A percentile compares a stretch with the other conserved stretches of the same genome.
phyloP scores from a whole-genome alignment of 2,888 invertebrate species.

The Drosophila prostipennis region DNA sequence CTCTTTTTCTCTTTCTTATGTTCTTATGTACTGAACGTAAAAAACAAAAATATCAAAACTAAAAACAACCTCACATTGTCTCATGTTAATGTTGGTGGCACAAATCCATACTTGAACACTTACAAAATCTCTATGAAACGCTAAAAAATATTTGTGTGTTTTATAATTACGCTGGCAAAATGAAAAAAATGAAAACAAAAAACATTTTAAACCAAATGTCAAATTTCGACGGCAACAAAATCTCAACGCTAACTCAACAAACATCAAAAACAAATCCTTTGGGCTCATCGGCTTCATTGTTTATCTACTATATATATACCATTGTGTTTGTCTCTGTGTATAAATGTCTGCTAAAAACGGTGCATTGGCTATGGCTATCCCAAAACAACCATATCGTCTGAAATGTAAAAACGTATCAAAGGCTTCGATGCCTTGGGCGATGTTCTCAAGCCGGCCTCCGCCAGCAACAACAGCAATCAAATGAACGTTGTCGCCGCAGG shows the following conservation, averaged over 20 bases:
- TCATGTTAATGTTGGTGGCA: constrained; percentile 81
- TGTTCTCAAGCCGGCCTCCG: constrained; percentile 87
- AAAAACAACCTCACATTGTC: constrained; percentile 63
- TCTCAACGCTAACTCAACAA: constrained; percentile 39
- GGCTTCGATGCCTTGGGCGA: constrained; percentile 91
- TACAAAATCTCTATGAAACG: constrained; percentile 39
- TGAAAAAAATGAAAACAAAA: constrained; percentile 23
- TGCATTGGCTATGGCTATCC: constrained; percentile 63
- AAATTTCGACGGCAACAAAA: constrained; percentile 32
- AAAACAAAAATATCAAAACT: constrained; percentile 45
- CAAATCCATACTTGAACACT: constrained; percentile 68
- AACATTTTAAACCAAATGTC: constrained; percentile 16
- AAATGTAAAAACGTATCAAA: constrained; percentile 72
- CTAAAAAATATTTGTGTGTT: constrained; percentile 40
- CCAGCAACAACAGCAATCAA: constrained; percentile 74
- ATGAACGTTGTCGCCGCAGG: constrained; percentile 83
- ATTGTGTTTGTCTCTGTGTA: constrained; percentile 73
- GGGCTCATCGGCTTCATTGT: constrained; percentile 68
- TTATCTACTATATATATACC: constrained; percentile 49
- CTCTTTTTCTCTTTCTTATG: constrained; percentile 79
- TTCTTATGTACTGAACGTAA: constrained; percentile 74
- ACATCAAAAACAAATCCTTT: constrained; percentile 33
- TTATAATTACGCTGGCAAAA: constrained; percentile 43
- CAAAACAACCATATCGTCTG: constrained; percentile 38
- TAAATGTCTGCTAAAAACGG: constrained; percentile 71